These are phyloP conservation scores for Enteromius viviparus DNA, from an alignment of 2,797 vertebrate species.

Conservation along the genomic window DNA sequence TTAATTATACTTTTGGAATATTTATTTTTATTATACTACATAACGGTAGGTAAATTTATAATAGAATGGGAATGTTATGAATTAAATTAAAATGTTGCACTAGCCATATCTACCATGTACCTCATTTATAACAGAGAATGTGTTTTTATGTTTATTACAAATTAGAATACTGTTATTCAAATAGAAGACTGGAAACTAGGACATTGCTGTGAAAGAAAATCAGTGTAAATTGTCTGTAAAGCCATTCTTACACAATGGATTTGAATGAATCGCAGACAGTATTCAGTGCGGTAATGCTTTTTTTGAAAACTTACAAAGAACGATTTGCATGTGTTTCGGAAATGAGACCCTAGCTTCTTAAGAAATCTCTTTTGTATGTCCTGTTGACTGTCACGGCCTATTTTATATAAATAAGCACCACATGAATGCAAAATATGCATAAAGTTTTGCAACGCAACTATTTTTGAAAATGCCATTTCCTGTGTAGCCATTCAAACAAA, in stretches of 20 bases:
- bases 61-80: not conserved
- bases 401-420: not conserved
- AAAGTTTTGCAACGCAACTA: not conserved
- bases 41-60: not conserved
- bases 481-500: not conserved
- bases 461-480: not conserved
- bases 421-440: not conserved
- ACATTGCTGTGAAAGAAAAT: not conserved
- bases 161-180: not conserved
- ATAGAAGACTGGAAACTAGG: not conserved
- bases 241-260: not conserved
- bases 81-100: not conserved
- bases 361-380: not conserved
- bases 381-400: too few relatives aligned
- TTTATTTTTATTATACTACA: not conserved
- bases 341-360: not conserved
- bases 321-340: not conserved
- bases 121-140: not conserved
- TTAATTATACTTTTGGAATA: not conserved
- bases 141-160: not conserved
- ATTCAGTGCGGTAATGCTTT: not conserved
- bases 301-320: not conserved
- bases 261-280: not conserved
- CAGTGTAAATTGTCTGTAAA: not conserved
- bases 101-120: not conserved